A percentile compares a stretch with the other conserved stretches of the same genome.
These are phyloP conservation scores for Larimichthys crocea DNA, from an alignment of 2,113 vertebrate species.

Conservation along the genomic window DNA sequence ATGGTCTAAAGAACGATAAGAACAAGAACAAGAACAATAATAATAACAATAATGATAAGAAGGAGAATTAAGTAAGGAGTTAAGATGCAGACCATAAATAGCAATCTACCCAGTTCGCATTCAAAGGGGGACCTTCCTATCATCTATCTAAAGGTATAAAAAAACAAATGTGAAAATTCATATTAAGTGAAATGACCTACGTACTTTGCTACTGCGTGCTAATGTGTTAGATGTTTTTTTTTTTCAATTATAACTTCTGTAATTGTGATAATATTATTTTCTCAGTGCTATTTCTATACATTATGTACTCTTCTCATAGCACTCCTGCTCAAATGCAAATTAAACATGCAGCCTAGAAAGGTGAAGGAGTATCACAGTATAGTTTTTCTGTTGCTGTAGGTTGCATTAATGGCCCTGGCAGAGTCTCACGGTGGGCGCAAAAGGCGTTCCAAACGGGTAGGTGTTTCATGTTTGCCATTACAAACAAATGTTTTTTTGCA, in stretches of 20 bases:
- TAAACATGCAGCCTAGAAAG: neutral
- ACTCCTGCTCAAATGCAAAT: neutral
- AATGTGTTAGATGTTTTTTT: neutral
- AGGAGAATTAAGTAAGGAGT: too few relatives aligned
- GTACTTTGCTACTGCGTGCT: neutral
- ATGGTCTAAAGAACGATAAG: too few relatives aligned
- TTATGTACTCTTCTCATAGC: too few relatives aligned
- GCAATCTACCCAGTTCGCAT: neutral
- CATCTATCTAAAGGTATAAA: neutral
- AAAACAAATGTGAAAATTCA: neutral
- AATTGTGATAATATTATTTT: neutral
- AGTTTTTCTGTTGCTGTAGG: slow-evolving; percentile 45
- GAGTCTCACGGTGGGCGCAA: neutral
- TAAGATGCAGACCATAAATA: too few relatives aligned
- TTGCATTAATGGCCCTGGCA: slow-evolving; percentile 32
- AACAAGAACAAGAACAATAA: too few relatives aligned
- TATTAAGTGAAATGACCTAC: neutral
- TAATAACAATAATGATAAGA: too few relatives aligned
- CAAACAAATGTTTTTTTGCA: neutral
- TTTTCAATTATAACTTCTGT: too few relatives aligned
- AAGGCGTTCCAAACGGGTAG: slow-evolving; percentile 68
- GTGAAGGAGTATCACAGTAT: neutral
- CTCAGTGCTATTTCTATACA: neutral
- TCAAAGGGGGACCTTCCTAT: too few relatives aligned
- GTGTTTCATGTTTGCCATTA: neutral